phyloP scores from a whole-genome alignment of 2,113 vertebrate genomes.

The Cyprinodon variegatus region DNA sequence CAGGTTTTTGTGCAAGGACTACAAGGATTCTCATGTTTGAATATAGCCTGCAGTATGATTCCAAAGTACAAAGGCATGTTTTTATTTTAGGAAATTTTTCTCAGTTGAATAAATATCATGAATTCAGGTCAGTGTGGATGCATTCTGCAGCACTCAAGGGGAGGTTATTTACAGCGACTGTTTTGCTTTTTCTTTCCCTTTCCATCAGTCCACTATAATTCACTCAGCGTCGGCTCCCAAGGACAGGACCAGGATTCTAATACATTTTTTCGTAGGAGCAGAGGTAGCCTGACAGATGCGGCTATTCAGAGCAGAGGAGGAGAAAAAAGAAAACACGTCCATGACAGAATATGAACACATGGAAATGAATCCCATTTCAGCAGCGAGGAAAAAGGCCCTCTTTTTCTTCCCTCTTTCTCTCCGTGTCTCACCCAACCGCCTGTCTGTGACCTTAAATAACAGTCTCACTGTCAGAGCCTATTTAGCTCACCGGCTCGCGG shows the following conservation, averaged over 20 bases:
- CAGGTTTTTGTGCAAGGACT: not conserved
- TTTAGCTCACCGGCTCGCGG: constrained; percentile 74
- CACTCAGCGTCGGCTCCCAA: constrained; percentile 34
- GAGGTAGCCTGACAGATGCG: constrained; percentile 66
- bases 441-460: constrained; percentile 83
- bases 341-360: constrained; percentile 78
- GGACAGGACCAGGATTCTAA: constrained; percentile 60
- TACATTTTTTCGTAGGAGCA: constrained; percentile 44
- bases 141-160: constrained; percentile 36
- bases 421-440: constrained; percentile 55
- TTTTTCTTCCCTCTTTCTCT: constrained; percentile 1
- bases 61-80: constrained; percentile 15
- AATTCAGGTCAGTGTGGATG: constrained; percentile 57
- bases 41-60: constrained; percentile 22
- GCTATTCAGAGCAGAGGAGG: constrained; percentile 47
- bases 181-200: not conserved
- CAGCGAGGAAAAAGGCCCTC: constrained; percentile 49
- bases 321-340: constrained; percentile 22
- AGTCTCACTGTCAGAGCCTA: constrained; percentile 80
- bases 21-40: not conserved
- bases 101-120: constrained; percentile 45
- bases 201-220: constrained; percentile 44
- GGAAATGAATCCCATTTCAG: constrained; percentile 80
- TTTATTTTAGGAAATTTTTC: constrained; percentile 34
- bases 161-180: constrained; percentile 36